phyloP scores from a whole-genome alignment of 2,113 vertebrate species.

The Trichomycterus rosablanca region DNA sequence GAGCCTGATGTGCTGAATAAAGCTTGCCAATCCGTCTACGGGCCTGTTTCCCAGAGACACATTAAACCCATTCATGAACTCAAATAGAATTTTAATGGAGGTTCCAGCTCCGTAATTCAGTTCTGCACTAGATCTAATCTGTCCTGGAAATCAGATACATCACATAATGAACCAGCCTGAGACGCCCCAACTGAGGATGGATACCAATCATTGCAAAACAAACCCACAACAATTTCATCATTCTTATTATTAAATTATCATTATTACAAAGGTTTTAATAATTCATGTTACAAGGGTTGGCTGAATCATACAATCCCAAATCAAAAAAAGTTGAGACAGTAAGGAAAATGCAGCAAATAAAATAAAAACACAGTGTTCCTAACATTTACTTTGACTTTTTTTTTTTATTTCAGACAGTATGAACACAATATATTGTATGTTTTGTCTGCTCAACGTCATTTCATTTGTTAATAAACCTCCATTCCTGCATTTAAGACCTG shows the following conservation, averaged over 20 bases:
- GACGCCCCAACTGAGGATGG: not conserved
- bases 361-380: too few species aligned
- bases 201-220: not conserved
- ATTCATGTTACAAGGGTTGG: too few species aligned
- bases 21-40: conserved; percentile 1
- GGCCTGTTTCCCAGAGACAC: conserved; percentile 24
- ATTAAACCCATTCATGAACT: conserved; percentile 29
- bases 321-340: too few species aligned
- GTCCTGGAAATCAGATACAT: conserved; percentile 2
- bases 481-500: too few species aligned
- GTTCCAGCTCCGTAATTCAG: conserved; percentile 11
- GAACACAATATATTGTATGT: too few species aligned
- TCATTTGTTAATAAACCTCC: too few species aligned
- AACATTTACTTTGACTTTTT: too few species aligned
- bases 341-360: too few species aligned
- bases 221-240: not conserved
- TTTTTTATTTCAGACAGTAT: too few species aligned
- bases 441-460: too few species aligned
- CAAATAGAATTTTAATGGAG: conserved; percentile 22
- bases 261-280: too few species aligned
- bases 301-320: too few species aligned
- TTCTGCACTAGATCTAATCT: conserved; percentile 7
- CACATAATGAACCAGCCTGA: conserved; percentile 14
- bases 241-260: not conserved
- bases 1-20: conserved; percentile 12